Evolutionary conservation across 2,888 invertebrate species (phyloP), one percentile per base, ranked within the genome.

Genomic region (Scaeva pyrastri): DNA sequence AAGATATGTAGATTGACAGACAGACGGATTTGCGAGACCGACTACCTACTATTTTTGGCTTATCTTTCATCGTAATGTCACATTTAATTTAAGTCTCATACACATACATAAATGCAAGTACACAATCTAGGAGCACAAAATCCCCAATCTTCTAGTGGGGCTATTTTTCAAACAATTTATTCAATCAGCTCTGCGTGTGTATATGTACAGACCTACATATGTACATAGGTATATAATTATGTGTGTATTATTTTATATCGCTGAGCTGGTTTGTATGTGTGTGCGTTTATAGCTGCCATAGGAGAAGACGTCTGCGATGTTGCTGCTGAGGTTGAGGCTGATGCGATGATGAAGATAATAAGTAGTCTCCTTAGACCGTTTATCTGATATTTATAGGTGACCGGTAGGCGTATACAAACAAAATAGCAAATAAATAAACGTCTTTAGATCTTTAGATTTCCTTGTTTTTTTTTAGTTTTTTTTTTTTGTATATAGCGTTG

Each of bases 341-440:
- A 60, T 48, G 71, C 48, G 73, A 77, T 60, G 79, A 74, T 74
- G 64, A 74, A 71, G 82, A 86, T 82, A 86, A 82, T 74, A 78
- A 82, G 86, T 52, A 78, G 74, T 78, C 82, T 78, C 66, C 60
- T 52, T 23, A 77, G 50, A 19, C 45, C 70, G 66, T 81, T 86
- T 86, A 86, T 86, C 78, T 86, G 86, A 86, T 86, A 86, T 86
- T 86, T 86, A 86, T 86, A 86, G 86, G 86, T 86, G 86, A 86
- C 86, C 86, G 77, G 86, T 86, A 86, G 86, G 86, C 82, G 86
- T 82, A 77, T 41, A 77, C 85, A 82, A 86, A 86, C 70, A 86
- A 77, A 86, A 86, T 86, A 64, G 76, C 77, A 86, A 81, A 86
- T 81, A 80, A 85, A 80, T 74, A 85, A 86, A 72, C 75, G 36